Base-by-base conservation (phyloP, 2,113 vertebrate species). In the Taurulus bubalis region DNA sequence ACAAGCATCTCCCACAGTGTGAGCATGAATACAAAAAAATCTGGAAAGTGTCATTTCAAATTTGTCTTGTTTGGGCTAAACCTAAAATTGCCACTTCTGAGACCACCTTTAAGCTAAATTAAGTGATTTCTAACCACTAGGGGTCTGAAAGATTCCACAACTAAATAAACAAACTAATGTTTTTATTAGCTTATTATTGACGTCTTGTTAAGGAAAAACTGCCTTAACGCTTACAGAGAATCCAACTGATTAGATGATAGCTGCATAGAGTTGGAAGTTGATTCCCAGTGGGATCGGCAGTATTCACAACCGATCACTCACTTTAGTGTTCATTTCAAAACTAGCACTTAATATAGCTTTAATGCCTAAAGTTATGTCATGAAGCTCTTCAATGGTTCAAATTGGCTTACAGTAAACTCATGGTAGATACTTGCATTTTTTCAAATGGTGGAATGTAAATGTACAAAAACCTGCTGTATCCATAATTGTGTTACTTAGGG, bases 161-260 rank as follows among this genome's bases (percentile, higher is more conserved):
- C 42, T 24, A 79, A 62, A 9, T 26, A 53, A n/a, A n/a, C n/a
- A n/a, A n/a, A n/a, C n/a, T n/a, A n/a, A n/a, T n/a, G n/a, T n/a
- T n/a, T 32, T 58, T 67, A 56, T 53, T 32, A 24, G 51, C 1
- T 69, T 68, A 8, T 71, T 58, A 58, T 8, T 22, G 49, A 68
- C 34, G 30, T 59, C 18, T 56, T 69, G 36, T 55, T 71, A 80
- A 67, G 22, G 47, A 58, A 82, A 84, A 91, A 56, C 77, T 90
- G 85, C 86, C 82, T 92, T 89, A n/a, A 83, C 11, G 40, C 59
- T 58, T 64, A 15, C 32, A 36, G 38, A 68, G 32, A 71, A 78
- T 60, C 26, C 51, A 71, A 15, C 40, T 36, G 68, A 88, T 74
- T 38, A 76, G 62, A 63, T 36, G 28, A 45, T 38, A 69, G 53